Base-by-base conservation (phyloP, 2,888 invertebrate species). In the Pomacea canaliculata region DNA sequence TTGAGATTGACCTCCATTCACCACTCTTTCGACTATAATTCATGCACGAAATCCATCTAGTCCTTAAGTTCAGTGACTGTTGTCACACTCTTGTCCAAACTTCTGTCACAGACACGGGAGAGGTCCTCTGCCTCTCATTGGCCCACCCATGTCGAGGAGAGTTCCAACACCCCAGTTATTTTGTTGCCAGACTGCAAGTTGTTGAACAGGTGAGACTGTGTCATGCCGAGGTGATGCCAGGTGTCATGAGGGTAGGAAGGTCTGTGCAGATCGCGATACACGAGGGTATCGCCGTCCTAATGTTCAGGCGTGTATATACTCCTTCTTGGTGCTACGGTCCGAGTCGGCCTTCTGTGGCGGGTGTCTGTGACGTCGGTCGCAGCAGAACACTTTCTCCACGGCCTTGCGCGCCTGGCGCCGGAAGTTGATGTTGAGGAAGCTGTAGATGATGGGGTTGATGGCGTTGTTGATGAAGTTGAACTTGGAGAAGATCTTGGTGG, bases 391-490 rank as follows among this genome's bases (percentile, higher is more conserved):
- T 66, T 78, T 81, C 70, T 79, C 72, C 67, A 83, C 73, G 9
- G 81, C 76, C 51, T 78, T 80, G 27, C 73, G 74, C 16, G 80
- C 79, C 67, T 83, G 82, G 16, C 73, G 78, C n/a, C 83, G 76
- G 76, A 83, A 83, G 76, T 83, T 81, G 60, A 83, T 73, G 77
- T 83, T 83, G 13, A 82, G 76, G 69, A 83, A 83, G 62, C 83
- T 83, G 81, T 83, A 83, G 60, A 83, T 83, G 60, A 83, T 80
- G 18, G 83, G 83, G 73, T 83, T 83, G 77, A 81, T 83, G 56
- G 83, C 80, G 69, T 83, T 80, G 77, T 83, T 83, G 71, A 83
- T 82, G 74, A 83, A 82, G 78, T 73, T 79, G 60, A 80, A 81
- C 73, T 83, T 83, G 16, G 81, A 79, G 76, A 81, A 81, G 72